phyloP scores from a whole-genome alignment of 2,888 invertebrate genomes.

The Celastrina argiolus region DNA sequence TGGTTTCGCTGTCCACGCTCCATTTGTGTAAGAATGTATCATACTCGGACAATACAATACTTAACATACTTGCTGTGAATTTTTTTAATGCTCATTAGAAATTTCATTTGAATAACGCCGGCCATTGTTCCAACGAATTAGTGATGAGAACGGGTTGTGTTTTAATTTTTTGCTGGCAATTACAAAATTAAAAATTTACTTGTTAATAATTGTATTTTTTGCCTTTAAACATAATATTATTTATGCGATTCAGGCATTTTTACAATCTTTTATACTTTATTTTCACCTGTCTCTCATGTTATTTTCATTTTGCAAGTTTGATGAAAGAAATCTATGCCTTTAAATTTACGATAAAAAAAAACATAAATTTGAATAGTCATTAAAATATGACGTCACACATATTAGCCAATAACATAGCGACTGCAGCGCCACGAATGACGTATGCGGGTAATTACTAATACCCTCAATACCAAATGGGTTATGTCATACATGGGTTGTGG shows the following conservation, averaged over 20 bases:
- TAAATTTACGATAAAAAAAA: background rate
- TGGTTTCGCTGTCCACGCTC: conserved; percentile 61
- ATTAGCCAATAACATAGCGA: background rate
- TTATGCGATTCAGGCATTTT: no score
- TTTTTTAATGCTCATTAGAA: conserved; percentile 18
- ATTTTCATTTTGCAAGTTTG: no score
- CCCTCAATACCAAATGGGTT: background rate
- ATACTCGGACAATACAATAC: conserved; percentile 38
- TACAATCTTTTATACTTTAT: no score
- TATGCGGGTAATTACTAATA: background rate
- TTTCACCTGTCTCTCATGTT: no score
- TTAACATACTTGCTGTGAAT: conserved; percentile 14
- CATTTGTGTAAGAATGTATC: conserved; percentile 70
- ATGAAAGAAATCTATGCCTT: background rate
- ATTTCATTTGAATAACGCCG: background rate
- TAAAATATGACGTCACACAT: background rate
- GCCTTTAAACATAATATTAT: no score
- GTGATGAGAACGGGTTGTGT: background rate
- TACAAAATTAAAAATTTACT: no score
- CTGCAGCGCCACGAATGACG: background rate
- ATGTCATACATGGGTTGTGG: background rate
- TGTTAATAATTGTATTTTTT: no score
- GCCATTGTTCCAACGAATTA: background rate
- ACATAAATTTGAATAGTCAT: background rate
- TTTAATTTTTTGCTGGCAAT: background rate